Base-by-base conservation (phyloP, 2,797 vertebrate species). In the Falco naumanni region DNA sequence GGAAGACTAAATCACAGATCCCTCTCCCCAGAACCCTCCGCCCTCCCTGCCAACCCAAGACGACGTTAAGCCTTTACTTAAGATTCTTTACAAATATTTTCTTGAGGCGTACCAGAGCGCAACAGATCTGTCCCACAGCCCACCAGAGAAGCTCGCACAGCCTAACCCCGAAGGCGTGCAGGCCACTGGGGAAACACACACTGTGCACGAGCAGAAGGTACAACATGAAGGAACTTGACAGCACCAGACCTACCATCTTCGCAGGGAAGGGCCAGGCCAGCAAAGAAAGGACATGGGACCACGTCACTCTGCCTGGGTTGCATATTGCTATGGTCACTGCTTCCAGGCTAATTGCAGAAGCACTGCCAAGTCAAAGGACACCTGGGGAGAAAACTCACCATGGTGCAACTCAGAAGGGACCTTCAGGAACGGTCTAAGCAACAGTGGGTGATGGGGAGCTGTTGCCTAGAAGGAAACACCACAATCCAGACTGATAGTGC, bases 181-280 rank as follows among this genome's bases (percentile, higher is more conserved):
- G 45, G 74, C 33, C 0, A 0, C 39, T 26, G 24, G 20, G 63
- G 13, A 16, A 2, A 10, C 3, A 7, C 6, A 1, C 48, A 10
- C 28, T 18, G 17, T 16, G 53, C 57, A 45, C 48, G 34, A 41
- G 43, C 51, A 77, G 57, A 79, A 66, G 24, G 34, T 37, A 25
- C 54, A 47, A n/a, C 29, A 10, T 2, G 7, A 50, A 56, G 13
- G 37, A 90, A 59, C 60, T 7, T 7, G 5, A 50, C 16, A 63
- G 34, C 26, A 29, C 16, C 11, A 54, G 28, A 63, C 33, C 39
- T 24, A 14, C 19, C 45, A 48, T 7, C 33, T 15, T 5, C 41
- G 33, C 50, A 21, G 5, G 17, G 13, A 59, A 66, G 26, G 33
- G 48, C 28, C 28, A 64, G 54, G 20, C 33, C 54, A 65, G 29